phyloP scores from a whole-genome alignment of 2,888 invertebrate genomes.

The Eugnorisma glareosa region DNA sequence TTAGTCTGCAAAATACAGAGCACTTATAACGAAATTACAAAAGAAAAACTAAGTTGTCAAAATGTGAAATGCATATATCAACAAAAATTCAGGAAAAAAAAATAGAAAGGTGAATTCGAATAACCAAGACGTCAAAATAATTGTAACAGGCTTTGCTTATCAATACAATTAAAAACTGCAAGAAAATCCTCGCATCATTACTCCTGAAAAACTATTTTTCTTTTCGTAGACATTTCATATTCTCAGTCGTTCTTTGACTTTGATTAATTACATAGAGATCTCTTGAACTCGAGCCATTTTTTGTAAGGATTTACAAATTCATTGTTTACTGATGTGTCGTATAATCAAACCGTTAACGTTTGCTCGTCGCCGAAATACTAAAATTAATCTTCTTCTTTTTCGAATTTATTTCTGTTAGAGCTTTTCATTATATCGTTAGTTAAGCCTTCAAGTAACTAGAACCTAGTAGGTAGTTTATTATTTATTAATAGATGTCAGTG shows the following conservation, averaged over 20 bases:
- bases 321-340: slow-evolving; percentile 43
- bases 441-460: neutral
- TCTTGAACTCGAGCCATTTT: slow-evolving; percentile 50
- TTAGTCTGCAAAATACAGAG: neutral
- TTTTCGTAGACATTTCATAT: slow-evolving; percentile 36
- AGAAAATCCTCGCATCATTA: slow-evolving; percentile 37
- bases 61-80: neutral
- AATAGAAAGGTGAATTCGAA: neutral
- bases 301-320: slow-evolving; percentile 35
- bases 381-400: slow-evolving; percentile 20
- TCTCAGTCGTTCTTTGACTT: slow-evolving; percentile 33
- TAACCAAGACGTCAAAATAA: neutral
- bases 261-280: slow-evolving; percentile 50
- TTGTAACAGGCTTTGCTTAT: neutral
- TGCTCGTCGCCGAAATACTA: slow-evolving; percentile 1
- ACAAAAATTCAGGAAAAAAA: neutral
- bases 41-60: neutral
- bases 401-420: slow-evolving; percentile 1
- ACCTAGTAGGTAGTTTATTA: neutral
- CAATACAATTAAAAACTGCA: slow-evolving; percentile 14
- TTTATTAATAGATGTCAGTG: neutral
- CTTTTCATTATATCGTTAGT: slow-evolving; percentile 1
- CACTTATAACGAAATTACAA: neutral
- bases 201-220: slow-evolving; percentile 31
- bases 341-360: slow-evolving; percentile 46